phyloP scores from a whole-genome alignment of 2,113 vertebrate genomes.

The Ovibos moschatus region DNA sequence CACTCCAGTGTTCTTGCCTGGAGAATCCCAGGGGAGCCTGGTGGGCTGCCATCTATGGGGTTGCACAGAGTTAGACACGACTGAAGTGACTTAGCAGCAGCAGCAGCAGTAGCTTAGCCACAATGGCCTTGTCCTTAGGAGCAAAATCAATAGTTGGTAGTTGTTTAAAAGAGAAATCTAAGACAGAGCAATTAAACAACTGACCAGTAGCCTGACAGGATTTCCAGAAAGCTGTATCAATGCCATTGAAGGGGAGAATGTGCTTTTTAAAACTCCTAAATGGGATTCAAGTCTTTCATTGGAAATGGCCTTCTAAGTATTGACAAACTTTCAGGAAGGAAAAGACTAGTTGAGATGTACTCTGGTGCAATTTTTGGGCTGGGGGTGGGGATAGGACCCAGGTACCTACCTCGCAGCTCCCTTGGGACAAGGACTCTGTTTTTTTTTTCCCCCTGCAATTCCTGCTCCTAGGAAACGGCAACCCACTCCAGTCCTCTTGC shows the following conservation, averaged over 20 bases:
- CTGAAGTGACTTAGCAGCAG: too few relatives aligned
- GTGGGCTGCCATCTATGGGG: too few relatives aligned
- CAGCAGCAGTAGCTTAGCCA: too few relatives aligned
- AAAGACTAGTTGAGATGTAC: neutral
- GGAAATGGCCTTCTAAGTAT: neutral
- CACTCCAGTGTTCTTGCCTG: too few relatives aligned
- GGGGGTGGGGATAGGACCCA: neutral
- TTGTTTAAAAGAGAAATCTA: neutral
- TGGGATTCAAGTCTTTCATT: neutral
- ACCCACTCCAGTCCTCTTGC: too few relatives aligned
- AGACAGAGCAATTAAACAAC: neutral
- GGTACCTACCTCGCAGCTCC: neutral
- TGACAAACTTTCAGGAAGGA: neutral
- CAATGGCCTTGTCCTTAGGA: neutral
- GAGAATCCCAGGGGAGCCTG: too few relatives aligned
- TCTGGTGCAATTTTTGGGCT: neutral
- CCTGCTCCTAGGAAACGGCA: too few relatives aligned
- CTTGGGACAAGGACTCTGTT: neutral
- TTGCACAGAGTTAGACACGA: rapidly evolving
- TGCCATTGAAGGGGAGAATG: neutral
- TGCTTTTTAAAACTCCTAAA: neutral
- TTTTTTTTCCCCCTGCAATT: neutral
- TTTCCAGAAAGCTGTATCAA: neutral
- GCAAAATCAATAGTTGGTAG: neutral
- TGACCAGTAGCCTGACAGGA: neutral